Evolutionary conservation across 2,888 invertebrate genomes (phyloP).

Genomic region (Idaea dimidiata): DNA sequence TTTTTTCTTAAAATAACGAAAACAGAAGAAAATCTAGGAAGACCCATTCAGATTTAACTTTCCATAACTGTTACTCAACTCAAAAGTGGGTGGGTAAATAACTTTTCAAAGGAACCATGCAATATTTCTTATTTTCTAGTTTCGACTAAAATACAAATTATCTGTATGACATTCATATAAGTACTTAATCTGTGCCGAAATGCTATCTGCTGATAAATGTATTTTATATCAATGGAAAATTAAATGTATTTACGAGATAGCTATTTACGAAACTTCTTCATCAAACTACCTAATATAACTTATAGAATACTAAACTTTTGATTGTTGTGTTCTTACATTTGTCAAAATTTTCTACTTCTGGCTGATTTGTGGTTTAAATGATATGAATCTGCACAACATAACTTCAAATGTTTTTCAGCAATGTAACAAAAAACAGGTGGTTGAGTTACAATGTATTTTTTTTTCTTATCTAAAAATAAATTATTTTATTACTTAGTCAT

Average conservation of each 20-base stretch:
- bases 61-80: no score
- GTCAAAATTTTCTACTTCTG: neutral
- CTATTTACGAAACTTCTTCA: neutral
- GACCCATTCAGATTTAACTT: no score
- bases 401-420: neutral
- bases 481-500: constrained; percentile 4
- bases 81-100: no score
- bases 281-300: no score
- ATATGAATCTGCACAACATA: no score
- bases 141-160: neutral
- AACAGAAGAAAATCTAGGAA: no score
- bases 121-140: no score
- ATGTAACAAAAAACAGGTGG: neutral
- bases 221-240: neutral
- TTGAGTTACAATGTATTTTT: neutral
- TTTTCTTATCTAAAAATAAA: neutral
- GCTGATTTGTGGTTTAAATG: no score
- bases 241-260: neutral
- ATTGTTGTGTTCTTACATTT: neutral
- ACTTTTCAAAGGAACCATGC: no score
- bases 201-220: neutral
- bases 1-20: no score
- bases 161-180: neutral
- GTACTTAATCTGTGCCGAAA: neutral
- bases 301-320: neutral